phyloP scores from a whole-genome alignment of 1,140 invertebrate genomes.

The Chlorops oryzae region DNA sequence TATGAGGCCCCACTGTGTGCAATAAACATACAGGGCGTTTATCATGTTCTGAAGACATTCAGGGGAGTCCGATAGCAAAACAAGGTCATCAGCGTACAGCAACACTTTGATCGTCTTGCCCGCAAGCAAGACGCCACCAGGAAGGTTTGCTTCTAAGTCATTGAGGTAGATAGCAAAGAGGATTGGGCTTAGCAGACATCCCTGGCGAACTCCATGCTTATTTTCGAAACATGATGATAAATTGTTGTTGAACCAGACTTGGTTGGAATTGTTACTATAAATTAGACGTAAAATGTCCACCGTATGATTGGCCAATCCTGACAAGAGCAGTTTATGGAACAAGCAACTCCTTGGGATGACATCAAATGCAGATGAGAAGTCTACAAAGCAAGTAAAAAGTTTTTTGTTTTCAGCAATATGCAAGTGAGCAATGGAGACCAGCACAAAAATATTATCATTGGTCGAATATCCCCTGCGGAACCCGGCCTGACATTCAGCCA shows the following conservation, averaged over 20 bases:
- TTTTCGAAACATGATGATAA: not conserved
- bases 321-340: not conserved
- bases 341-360: not conserved
- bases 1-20: no score
- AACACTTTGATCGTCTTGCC: constrained; percentile 1
- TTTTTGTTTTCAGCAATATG: constrained; percentile 1
- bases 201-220: not conserved
- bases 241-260: not conserved
- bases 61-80: not conserved
- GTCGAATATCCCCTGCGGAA: no score
- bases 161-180: not conserved
- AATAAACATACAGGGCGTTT: no score
- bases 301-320: not conserved
- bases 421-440: no score
- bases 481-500: no score
- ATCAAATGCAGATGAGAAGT: not conserved
- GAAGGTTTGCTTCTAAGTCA: not conserved
- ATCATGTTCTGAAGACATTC: not conserved
- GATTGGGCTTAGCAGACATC: not conserved
- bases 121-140: not conserved
- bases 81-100: not conserved
- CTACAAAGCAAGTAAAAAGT: not conserved
- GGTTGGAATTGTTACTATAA: not conserved
- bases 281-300: not conserved
- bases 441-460: not conserved